Base-by-base conservation (phyloP, 2,113 vertebrate genomes). In the Crotalus horridus region DNA sequence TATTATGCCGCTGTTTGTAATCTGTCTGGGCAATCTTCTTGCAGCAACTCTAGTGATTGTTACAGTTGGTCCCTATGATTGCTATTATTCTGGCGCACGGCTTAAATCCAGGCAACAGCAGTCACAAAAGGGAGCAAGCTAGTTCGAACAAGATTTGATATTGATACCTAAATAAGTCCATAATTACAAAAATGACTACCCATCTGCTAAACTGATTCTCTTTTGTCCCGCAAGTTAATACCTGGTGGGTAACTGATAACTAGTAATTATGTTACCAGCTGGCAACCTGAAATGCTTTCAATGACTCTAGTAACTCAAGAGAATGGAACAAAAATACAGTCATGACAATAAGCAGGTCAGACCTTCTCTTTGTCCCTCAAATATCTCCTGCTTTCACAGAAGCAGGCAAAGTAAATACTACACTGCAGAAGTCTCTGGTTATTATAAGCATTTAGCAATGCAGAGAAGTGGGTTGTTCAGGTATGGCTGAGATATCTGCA, bases 181-280 rank as follows among this genome's bases (percentile, higher is more conserved):
- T 91, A 89, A 91, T 93, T 61, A 85, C 87, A 54, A 11, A 58
- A 43, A 20, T 33, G 87, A 20, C 33, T 89, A 55, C 48, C 85
- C 87, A 93, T 89, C 87, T 90, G 81, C 87, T 48, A 74, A 48
- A 58, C 23, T 7, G 43, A 69, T 26, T 81, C 39, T 48, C 26
- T 88, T 93, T 10, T 86, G 58, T 56, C 39, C 43, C 90, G 33
- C 46, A 64, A 21, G 90, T 93, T 54, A 93, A 89, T 53, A 46
- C 74, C 90, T 20, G 20, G 33, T 85, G n/a, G 87, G 55, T 91
- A 89, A 89, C 56, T 89, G 56, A 74, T 56, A 89, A 58, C 69
- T 87, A 15, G 53, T 56, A 93, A 94, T 93, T 91, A 90, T 53
- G 86, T 56, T 87, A 86, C 29, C 94, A 94, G 87, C 87, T 91